phyloP scores from a whole-genome alignment of 2,797 vertebrate species.

The Notolabrus celidotus region DNA sequence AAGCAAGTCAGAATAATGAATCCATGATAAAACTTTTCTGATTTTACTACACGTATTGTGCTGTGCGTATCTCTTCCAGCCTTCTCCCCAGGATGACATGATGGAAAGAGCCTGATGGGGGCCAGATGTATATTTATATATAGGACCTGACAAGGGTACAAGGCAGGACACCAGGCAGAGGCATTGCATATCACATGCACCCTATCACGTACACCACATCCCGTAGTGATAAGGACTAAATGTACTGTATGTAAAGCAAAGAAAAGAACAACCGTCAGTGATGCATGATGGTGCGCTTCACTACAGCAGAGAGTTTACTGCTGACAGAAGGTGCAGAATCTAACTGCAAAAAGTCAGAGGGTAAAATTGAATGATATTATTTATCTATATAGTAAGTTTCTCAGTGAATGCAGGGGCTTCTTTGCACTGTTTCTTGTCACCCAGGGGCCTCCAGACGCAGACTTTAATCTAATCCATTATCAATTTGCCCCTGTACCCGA shows the following conservation, averaged over 20 bases:
- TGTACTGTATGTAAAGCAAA: slow-evolving; percentile 44
- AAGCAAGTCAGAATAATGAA: not conserved
- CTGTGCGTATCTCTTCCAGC: slow-evolving; percentile 43
- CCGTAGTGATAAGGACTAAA: slow-evolving; percentile 46
- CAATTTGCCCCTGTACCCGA: slow-evolving; percentile 34
- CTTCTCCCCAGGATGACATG: slow-evolving; percentile 67
- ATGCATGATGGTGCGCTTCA: slow-evolving; percentile 11
- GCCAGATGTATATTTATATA: slow-evolving; percentile 78
- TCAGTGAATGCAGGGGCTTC: slow-evolving; percentile 2
- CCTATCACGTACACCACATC: slow-evolving; percentile 69
- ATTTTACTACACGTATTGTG: slow-evolving; percentile 3
- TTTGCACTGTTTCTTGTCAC: slow-evolving; percentile 15
- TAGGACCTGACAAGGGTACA: slow-evolving; percentile 72
- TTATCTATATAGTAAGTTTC: slow-evolving; percentile 7
- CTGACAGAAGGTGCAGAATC: slow-evolving; percentile 29
- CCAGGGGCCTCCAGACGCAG: slow-evolving; percentile 9
- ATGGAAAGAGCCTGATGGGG: slow-evolving; percentile 72
- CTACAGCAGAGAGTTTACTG: slow-evolving; percentile 16
- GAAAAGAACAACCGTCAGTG: slow-evolving; percentile 33
- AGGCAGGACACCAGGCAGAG: slow-evolving; percentile 69
- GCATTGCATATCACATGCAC: slow-evolving; percentile 61
- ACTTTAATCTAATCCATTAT: slow-evolving; percentile 63
- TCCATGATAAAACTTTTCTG: slow-evolving; percentile 8
- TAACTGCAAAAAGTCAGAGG: slow-evolving; percentile 34
- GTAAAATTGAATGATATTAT: slow-evolving; percentile 32